phyloP scores from a whole-genome alignment of 2,797 vertebrate genomes.

The Margarornis squamiger region DNA sequence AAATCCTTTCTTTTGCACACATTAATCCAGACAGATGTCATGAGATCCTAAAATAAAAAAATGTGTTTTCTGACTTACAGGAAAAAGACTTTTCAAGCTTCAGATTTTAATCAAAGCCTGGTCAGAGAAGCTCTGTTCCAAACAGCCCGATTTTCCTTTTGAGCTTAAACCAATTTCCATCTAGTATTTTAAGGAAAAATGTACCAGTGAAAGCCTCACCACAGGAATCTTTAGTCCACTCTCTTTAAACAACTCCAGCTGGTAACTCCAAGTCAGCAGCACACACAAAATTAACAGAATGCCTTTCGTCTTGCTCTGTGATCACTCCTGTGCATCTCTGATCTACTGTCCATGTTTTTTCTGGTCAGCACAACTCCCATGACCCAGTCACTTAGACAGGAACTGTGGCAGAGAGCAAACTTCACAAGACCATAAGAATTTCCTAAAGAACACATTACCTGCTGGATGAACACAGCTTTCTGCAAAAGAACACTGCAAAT shows the following conservation, averaged over 20 bases:
- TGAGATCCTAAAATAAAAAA: not conserved
- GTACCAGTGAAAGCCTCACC: conserved; percentile 2
- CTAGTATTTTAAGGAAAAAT: not conserved
- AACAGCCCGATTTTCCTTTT: not conserved
- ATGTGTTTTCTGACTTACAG: not conserved
- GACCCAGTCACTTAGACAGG: not conserved
- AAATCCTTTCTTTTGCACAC: not conserved
- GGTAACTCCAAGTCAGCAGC: not conserved
- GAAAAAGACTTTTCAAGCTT: not conserved
- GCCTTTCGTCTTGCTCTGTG: not conserved
- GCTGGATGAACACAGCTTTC: not conserved
- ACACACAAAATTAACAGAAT: not conserved
- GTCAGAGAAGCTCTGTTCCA: not conserved
- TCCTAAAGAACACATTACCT: not conserved
- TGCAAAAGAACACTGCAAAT: not conserved
- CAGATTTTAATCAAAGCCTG: not conserved
- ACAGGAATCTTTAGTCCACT: conserved; percentile 3
- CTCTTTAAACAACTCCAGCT: conserved; percentile 26
- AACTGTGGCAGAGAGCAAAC: not conserved
- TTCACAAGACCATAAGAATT: not conserved
- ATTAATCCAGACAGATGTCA: not conserved
- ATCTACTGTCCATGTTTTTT: not conserved
- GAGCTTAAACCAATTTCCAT: not conserved
- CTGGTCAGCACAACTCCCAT: not conserved
- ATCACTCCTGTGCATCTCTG: not conserved